These are phyloP conservation scores for Dendrophyllia cribrosa DNA, from an alignment of 64 coral and sea anemone species.

Conservation along the genomic window DNA sequence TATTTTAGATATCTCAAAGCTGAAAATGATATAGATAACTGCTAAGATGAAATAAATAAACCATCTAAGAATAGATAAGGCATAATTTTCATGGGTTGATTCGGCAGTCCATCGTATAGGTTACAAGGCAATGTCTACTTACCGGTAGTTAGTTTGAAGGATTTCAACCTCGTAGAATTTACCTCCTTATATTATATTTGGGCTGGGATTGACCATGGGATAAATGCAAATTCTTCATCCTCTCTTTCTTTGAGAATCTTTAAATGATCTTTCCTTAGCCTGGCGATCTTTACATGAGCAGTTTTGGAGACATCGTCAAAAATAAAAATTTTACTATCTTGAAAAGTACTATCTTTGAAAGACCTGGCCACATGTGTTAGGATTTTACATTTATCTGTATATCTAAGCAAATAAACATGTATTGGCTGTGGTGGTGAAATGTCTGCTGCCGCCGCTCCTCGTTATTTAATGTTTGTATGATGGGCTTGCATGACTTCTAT, in stretches of 20 bases:
- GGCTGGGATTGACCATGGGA: conserved; percentile 19
- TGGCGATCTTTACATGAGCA: conserved; percentile 3
- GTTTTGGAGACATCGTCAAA: conserved; percentile 19
- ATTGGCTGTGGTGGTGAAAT: not conserved
- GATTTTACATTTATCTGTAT: conserved; percentile 19
- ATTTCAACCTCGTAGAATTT: not conserved
- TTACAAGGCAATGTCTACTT: too few relatives aligned
- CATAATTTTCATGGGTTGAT: too few relatives aligned
- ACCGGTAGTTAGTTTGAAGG: too few relatives aligned
- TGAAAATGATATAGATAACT: too few relatives aligned
- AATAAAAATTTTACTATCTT: conserved; percentile 10
- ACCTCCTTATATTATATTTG: conserved; percentile 9
- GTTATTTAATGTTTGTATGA: too few relatives aligned
- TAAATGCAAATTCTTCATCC: conserved; percentile 26
- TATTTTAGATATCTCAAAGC: too few relatives aligned
- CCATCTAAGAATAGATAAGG: too few relatives aligned
- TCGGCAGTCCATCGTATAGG: too few relatives aligned
- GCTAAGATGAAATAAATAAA: too few relatives aligned
- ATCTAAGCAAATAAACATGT: conserved; percentile 24
- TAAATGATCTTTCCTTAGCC: conserved; percentile 22
- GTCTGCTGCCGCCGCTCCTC: too few relatives aligned
- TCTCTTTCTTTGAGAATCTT: not conserved
- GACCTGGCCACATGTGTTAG: conserved; percentile 15
- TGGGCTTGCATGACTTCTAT: too few relatives aligned
- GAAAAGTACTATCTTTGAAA: conserved; percentile 35